Conservation (phyloP, 1,140 invertebrate species). For the Teleopsis dalmanni region DNA sequence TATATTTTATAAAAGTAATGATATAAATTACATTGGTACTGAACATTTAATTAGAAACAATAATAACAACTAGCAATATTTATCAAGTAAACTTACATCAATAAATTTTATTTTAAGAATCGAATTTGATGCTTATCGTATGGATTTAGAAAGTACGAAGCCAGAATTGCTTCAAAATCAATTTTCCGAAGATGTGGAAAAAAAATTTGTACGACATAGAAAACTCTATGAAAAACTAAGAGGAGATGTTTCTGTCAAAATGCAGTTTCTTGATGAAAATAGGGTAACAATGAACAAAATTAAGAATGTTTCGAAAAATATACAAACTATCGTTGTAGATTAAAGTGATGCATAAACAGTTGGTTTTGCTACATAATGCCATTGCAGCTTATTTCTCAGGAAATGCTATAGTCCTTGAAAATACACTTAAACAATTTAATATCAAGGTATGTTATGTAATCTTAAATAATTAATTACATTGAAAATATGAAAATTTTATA, state of each 20-base stretch:
- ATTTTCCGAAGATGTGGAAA: slow-evolving; percentile 68
- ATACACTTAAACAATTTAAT: slow-evolving; percentile 94
- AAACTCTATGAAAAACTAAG: slow-evolving; percentile 84
- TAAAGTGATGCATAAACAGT: slow-evolving; percentile 97
- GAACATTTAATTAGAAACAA: background rate
- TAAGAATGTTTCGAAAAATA: slow-evolving; percentile 2
- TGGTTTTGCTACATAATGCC: slow-evolving; percentile 91
- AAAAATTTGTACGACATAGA: slow-evolving; percentile 76
- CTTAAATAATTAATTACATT: too few relatives aligned
- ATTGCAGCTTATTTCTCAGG: slow-evolving; percentile 94
- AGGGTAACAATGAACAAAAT: too few relatives aligned
- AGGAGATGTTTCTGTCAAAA: slow-evolving; percentile 88
- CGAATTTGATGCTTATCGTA: slow-evolving; percentile 95
- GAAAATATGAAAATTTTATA: slow-evolving; percentile 10
- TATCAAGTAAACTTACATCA: background rate
- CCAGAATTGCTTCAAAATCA: slow-evolving; percentile 56
- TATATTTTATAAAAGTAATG: background rate
- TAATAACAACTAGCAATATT: background rate
- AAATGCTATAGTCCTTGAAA: slow-evolving; percentile 85
- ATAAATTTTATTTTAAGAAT: slow-evolving; percentile 53
- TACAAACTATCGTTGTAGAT: slow-evolving; percentile 56
- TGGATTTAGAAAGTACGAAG: slow-evolving; percentile 74
- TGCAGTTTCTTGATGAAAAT: slow-evolving; percentile 94
- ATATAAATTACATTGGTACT: background rate
- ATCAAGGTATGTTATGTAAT: slow-evolving; percentile 55